Conservation (phyloP, 2,888 invertebrate species). For the Tanytarsus gracilentus region DNA sequence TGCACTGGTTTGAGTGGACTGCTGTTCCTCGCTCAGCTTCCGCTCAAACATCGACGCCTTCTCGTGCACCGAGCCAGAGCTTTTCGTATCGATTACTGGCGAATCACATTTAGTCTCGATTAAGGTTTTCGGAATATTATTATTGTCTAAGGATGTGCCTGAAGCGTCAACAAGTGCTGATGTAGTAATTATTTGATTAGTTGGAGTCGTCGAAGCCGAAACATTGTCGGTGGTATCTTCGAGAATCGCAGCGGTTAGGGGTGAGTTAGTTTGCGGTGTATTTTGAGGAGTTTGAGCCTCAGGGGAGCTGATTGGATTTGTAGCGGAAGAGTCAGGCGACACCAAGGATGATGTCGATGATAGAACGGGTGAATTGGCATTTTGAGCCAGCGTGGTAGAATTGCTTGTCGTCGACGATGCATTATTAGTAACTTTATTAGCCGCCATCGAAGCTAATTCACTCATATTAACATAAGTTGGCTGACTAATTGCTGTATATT, state of each 20-base stretch:
- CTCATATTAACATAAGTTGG: conserved; percentile 90
- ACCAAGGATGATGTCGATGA: conserved; percentile 37
- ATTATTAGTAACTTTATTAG: conserved; percentile 56
- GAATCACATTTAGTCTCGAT: conserved; percentile 3
- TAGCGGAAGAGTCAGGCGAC: conserved; percentile 36
- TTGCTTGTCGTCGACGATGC: conserved; percentile 50
- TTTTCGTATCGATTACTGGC: conserved; percentile 39
- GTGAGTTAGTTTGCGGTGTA: conserved; percentile 35
- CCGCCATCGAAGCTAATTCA: conserved; percentile 74
- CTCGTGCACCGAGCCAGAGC: conserved; percentile 42
- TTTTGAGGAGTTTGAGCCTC: conserved; percentile 32
- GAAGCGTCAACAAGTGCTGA: background rate
- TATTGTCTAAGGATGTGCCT: background rate
- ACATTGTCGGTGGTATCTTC: background rate
- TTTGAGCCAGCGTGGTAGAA: conserved; percentile 40
- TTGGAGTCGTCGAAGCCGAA: conserved; percentile 17
- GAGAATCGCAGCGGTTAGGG: background rate
- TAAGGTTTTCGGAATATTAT: background rate
- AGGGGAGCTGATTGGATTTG: conserved; percentile 31
- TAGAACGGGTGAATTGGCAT: conserved; percentile 31
- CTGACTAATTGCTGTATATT: conserved; percentile 41
- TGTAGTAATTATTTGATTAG: conserved; percentile 5
- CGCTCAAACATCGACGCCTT: conserved; percentile 44
- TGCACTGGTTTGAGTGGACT: conserved; percentile 19
- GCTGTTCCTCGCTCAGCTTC: conserved; percentile 38